Evolutionary conservation across 2,113 vertebrate genomes (phyloP), one percentile per base, ranked within the genome.

Genomic region (Perca schrenkii): DNA sequence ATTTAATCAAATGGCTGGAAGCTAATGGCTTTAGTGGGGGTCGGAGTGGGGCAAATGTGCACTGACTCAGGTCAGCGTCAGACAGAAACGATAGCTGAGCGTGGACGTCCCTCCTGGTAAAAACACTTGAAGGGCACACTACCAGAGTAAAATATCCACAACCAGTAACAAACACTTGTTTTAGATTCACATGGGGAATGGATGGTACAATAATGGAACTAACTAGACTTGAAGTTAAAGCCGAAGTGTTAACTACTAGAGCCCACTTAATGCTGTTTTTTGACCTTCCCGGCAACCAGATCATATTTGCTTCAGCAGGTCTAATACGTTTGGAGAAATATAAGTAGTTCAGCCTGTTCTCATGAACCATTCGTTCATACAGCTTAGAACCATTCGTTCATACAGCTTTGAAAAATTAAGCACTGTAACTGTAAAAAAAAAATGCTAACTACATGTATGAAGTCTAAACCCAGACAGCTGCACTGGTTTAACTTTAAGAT

Each of bases 1-100:
- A 80, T 88, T 92, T 83, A 88, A 91, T 92, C 57, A 92, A 89
- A 93, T 60, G 46, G 78, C 78, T 74, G 67, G 63, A 84, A 80
- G 64, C 85, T 87, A 90, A 93, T 89, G 82, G 77, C 56, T 84
- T 91, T 77, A 88, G 75, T 71, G 54, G 67, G 53, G 65, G 77
- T 70, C 8, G 5, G 63, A 47, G 67, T 8, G 13, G 61, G 61
- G 71, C 75, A 75, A 77, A 49, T 65, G 77, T 52, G 54, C 52
- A 67, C 43, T 25, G 75, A 76, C 75, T 78, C 50, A 50, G 84
- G 74, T 79, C 84, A 78, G 43, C 47, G 54, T 82, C 52, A 52
- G 83, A 79, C 67, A 79, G 73, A 46, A 60, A 40, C 64, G 56
- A 84, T 77, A 69, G 87, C 58, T 71, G 70, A 82, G 53, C n/a